Evolutionary conservation across 2,797 vertebrate genomes (phyloP).

Genomic region (Hippocampus kuda): DNA sequence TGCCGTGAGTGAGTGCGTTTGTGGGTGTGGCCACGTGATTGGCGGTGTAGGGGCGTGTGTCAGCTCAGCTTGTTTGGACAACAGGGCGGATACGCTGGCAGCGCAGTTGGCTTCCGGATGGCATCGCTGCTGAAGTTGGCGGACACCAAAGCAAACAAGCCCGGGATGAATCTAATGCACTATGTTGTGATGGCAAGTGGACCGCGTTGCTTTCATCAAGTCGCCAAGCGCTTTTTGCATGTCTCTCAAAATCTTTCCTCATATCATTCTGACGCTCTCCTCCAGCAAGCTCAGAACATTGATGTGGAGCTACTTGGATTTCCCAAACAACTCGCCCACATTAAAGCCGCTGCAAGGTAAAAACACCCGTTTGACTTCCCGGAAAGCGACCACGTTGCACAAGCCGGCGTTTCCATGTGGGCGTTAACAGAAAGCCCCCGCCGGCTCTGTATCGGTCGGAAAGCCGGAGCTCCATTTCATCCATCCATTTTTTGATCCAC

Average conservation of each 20-base stretch:
- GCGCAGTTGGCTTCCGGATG: constrained; percentile 72
- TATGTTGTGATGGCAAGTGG: constrained; percentile 75
- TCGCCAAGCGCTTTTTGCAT: neutral
- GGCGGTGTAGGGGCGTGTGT: constrained; percentile 4
- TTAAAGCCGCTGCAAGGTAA: constrained; percentile 68
- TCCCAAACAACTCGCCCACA: constrained; percentile 61
- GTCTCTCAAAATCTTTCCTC: neutral
- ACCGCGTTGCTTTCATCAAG: constrained; percentile 1
- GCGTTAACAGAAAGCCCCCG: too few relatives aligned
- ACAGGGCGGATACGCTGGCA: constrained; percentile 77
- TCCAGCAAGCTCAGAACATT: constrained; percentile 72
- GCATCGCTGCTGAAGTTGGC: constrained; percentile 72
- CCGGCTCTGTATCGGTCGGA: too few relatives aligned
- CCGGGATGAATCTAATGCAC: constrained; percentile 81
- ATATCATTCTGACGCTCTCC: neutral
- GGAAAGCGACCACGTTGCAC: too few relatives aligned
- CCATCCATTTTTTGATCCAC: too few relatives aligned
- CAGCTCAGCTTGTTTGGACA: neutral
- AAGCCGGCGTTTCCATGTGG: too few relatives aligned
- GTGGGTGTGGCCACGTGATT: neutral
- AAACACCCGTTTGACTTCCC: neutral
- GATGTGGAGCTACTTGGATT: constrained; percentile 65
- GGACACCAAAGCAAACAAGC: constrained; percentile 77
- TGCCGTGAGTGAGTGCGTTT: constrained; percentile 64
- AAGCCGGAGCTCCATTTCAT: too few relatives aligned